Evolutionary conservation across 2,888 invertebrate species (phyloP).

Genomic region (Willowsia nigromaculata): DNA sequence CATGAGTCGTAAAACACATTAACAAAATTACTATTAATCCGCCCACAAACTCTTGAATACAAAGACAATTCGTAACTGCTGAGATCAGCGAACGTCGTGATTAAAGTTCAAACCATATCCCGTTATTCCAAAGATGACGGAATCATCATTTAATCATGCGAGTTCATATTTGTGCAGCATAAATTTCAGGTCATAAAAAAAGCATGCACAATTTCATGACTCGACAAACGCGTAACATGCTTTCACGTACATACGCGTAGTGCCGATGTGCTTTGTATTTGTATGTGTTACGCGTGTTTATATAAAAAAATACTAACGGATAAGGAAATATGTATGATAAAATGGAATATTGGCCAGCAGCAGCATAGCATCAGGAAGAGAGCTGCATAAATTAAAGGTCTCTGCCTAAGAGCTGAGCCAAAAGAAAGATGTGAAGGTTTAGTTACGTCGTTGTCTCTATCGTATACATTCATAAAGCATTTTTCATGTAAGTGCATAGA

Average conservation of each 20-base stretch:
- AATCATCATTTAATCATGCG: too few relatives aligned
- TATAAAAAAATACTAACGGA: not conserved
- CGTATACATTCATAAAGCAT: not conserved
- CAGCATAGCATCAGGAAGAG: not conserved
- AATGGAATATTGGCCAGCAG: slow-evolving; percentile 9
- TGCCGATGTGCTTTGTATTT: not conserved
- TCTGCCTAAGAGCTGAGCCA: not conserved
- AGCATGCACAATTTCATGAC: not conserved
- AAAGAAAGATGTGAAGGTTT: not conserved
- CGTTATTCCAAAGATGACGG: too few relatives aligned
- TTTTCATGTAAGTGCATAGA: not conserved
- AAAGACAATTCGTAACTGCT: not conserved
- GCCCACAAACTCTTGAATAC: not conserved
- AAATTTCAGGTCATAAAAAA: not conserved
- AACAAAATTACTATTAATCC: not conserved
- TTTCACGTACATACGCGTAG: not conserved
- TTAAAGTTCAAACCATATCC: not conserved
- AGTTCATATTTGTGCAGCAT: too few relatives aligned
- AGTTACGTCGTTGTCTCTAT: not conserved
- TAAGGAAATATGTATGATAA: not conserved
- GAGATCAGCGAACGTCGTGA: not conserved
- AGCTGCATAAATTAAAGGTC: slow-evolving; percentile 13
- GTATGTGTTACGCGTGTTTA: not conserved
- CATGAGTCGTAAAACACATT: too few relatives aligned
- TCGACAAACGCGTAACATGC: not conserved